Evolutionary conservation across 2,113 vertebrate genomes (phyloP).

Genomic region (Xiphias gladius): DNA sequence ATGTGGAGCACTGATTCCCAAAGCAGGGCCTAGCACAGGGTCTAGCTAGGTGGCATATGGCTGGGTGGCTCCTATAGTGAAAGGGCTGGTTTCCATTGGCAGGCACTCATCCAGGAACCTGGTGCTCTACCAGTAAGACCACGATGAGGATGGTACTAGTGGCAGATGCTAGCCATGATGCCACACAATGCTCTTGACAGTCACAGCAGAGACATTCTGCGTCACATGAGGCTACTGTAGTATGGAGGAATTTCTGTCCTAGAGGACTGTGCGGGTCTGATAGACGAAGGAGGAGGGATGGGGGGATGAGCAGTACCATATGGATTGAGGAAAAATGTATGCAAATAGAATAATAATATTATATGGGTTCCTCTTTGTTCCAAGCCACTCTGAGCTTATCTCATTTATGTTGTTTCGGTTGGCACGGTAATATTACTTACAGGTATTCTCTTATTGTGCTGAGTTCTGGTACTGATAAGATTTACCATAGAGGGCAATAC

Average conservation of each 20-base stretch:
- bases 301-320: conserved; percentile 58
- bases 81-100: conserved; percentile 65
- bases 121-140: conserved; percentile 57
- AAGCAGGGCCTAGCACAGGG: conserved; percentile 50
- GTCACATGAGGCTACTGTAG: conserved; percentile 52
- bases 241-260: conserved; percentile 73
- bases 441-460: not conserved
- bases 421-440: not conserved
- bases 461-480: not conserved
- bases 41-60: conserved; percentile 69
- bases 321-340: conserved; percentile 56
- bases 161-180: conserved; percentile 75
- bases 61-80: conserved; percentile 52
- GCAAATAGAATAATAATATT: conserved; percentile 41
- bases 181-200: conserved; percentile 54
- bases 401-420: not conserved
- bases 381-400: not conserved
- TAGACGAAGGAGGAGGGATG: conserved; percentile 6
- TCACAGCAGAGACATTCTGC: conserved; percentile 64
- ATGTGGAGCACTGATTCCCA: conserved; percentile 22
- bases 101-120: conserved; percentile 64
- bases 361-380: conserved; percentile 21
- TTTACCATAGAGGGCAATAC: not conserved
- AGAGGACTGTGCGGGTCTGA: conserved; percentile 32
- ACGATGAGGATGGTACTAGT: conserved; percentile 56